Evolutionary conservation across 2,113 vertebrate genomes (phyloP).

Genomic region (Aldabrachelys gigantea): DNA sequence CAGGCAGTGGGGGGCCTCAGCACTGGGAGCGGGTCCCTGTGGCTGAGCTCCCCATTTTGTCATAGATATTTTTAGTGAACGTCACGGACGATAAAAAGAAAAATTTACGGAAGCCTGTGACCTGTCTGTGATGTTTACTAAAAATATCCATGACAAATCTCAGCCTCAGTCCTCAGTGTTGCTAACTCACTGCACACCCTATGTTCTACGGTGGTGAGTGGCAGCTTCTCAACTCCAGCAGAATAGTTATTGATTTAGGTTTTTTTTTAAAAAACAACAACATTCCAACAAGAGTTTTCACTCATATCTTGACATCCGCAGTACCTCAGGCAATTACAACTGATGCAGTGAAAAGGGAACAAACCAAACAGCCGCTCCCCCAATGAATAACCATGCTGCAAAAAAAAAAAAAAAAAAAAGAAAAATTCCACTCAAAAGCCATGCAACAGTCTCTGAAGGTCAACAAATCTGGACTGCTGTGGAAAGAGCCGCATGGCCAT

Average conservation of each 20-base stretch:
- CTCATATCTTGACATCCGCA: background rate
- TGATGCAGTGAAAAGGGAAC: background rate
- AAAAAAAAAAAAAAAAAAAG: background rate
- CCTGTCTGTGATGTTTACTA: no score
- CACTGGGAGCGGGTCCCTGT: no score
- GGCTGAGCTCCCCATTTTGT: no score
- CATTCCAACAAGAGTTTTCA: rapidly evolving
- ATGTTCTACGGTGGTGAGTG: background rate
- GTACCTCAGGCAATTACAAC: background rate
- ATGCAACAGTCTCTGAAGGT: background rate
- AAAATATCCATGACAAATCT: no score
- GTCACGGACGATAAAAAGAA: no score
- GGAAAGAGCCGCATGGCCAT: no score
- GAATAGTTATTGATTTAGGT: background rate
- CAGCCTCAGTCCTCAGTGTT: no score
- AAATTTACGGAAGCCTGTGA: no score
- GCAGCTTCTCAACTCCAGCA: rapidly evolving
- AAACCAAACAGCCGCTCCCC: background rate
- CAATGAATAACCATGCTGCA: background rate
- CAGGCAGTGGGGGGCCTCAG: no score
- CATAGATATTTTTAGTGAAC: no score
- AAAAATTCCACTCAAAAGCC: background rate
- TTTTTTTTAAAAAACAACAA: rapidly evolving
- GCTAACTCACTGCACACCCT: background rate
- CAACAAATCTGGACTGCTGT: background rate